Conservation (phyloP, 2,797 vertebrate species). For the Acanthis flammea region DNA sequence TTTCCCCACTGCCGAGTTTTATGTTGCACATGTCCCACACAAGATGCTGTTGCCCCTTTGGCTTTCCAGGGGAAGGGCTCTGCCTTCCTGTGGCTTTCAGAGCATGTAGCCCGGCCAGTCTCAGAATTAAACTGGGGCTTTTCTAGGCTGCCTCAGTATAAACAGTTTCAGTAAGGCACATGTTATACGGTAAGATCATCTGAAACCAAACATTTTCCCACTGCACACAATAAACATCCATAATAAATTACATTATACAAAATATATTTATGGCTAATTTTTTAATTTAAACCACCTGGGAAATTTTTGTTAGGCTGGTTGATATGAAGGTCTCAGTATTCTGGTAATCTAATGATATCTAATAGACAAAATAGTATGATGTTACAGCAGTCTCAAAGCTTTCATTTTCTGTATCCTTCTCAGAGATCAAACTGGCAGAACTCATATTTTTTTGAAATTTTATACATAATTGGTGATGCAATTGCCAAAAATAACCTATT, state of each 20-base stretch:
- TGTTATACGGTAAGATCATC: conserved; percentile 34
- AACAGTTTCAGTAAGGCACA: conserved; percentile 40
- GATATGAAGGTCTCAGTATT: conserved; percentile 55
- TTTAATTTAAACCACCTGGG: conserved; percentile 66
- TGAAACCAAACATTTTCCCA: conserved; percentile 45
- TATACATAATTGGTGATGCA: conserved; percentile 73
- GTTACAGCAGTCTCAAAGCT: conserved; percentile 60
- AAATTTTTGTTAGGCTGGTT: conserved; percentile 57
- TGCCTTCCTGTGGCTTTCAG: conserved; percentile 18
- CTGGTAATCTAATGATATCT: conserved; percentile 71
- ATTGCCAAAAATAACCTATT: conserved; percentile 75
- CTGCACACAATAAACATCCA: conserved; percentile 55
- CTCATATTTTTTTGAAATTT: conserved; percentile 74
- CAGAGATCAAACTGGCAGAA: conserved; percentile 63
- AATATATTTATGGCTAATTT: conserved; percentile 71
- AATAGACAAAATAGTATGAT: conserved; percentile 70
- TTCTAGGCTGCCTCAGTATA: not conserved
- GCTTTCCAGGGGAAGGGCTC: not conserved
- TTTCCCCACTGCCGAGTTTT: not conserved
- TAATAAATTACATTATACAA: conserved; percentile 66
- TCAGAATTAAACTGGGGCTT: not conserved
- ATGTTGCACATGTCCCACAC: not conserved
- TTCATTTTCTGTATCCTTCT: conserved; percentile 61
- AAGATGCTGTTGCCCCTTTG: not conserved
- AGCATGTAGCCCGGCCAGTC: fast-evolving